Conservation (phyloP, 2,113 vertebrate species). For the Daphoenositta chrysoptera region DNA sequence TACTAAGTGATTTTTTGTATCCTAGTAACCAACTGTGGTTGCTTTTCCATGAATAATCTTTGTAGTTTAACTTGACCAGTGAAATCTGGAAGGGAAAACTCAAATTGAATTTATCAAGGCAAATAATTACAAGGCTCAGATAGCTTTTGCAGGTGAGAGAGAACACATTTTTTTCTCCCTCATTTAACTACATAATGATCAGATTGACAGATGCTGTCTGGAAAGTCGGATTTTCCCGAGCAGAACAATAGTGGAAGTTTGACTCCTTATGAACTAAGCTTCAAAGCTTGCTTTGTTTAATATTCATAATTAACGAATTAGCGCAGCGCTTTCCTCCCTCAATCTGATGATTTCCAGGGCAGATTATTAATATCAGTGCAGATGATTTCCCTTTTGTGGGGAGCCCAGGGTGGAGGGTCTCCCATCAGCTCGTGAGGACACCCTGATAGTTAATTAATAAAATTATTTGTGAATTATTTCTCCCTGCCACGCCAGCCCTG, state of each 20-base stretch:
- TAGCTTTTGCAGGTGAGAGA: conserved; percentile 1
- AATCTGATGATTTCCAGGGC: not conserved
- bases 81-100: conserved; percentile 1
- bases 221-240: not conserved
- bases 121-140: conserved; percentile 11
- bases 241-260: not conserved
- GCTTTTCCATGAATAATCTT: conserved; percentile 53
- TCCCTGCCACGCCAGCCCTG: not conserved
- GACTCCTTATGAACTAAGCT: not conserved
- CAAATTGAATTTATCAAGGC: conserved; percentile 26
- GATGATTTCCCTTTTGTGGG: not conserved
- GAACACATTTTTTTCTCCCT: not conserved
- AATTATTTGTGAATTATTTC: not conserved
- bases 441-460: not conserved
- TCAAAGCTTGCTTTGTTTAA: not conserved
- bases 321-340: not conserved
- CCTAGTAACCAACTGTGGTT: conserved; percentile 52
- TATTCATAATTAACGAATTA: not conserved
- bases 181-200: conserved; percentile 16
- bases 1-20: conserved; percentile 50
- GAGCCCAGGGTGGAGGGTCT: not conserved
- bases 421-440: not conserved
- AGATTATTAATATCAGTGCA: not conserved
- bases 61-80: conserved; percentile 22
- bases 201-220: conserved; percentile 32